Base-by-base conservation (phyloP, 2,797 vertebrate species). In the Sandelia bainsii region DNA sequence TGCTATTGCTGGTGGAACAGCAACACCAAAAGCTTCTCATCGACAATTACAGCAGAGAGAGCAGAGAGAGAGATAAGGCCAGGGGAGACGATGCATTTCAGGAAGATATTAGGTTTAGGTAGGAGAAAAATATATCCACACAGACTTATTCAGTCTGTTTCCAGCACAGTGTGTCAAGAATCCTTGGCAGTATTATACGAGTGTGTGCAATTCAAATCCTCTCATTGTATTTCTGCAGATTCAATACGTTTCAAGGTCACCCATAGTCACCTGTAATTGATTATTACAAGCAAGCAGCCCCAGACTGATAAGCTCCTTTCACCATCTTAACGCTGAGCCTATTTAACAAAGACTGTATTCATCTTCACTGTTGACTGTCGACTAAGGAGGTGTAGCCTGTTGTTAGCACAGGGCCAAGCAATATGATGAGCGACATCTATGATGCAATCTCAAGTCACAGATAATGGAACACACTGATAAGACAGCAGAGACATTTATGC, bases 31-130 rank as follows among this genome's bases (percentile, higher is more conserved):
- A 89, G 91, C 92, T 95, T 90, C 93, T 91, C 90, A 78, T 89
- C 87, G 90, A 94, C 94, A 94, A 95, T 95, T 96, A 95, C 87
- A 91, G 91, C 87, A 62, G 75, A 77, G 87, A 77, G 85, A 89
- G 89, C 68, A 73, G 81, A 75, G 86, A 75, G 77, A 58, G 81
- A 90, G 88, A 92, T 89, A 91, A 88, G 80, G 83, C 81, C 80
- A 81, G 65, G 81, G 87, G 86, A 91, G 82, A 76, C 63, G 69
- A 75, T 85, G 87, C 79, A 89, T 90, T 93, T 93, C 86, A 84
- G 88, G 71, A 84, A 88, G 86, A 89, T 90, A 92, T 89, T 90
- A 83, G 81, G 76, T 89, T 91, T 89, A 76, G 76, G 64, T 64
- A 61, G 58, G 34, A 78, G 70, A 78, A 90, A 86, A 87, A 88